A percentile compares a stretch with the other conserved stretches of the same genome.
These are phyloP conservation scores for Polypedilum pembai DNA, from an alignment of 1,140 invertebrate genomes.

Conservation along the genomic window DNA sequence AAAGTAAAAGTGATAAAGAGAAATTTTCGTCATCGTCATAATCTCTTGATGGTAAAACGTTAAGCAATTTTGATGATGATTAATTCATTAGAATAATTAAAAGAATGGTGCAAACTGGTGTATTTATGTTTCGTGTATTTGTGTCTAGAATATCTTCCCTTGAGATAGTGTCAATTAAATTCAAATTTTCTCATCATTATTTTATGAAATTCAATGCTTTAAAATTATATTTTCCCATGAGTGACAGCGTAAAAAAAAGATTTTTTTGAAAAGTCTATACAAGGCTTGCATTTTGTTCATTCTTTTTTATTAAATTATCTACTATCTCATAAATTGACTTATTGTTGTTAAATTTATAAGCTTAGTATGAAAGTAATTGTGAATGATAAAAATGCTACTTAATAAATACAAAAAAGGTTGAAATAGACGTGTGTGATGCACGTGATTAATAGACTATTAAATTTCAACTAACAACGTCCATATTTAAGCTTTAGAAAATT, in stretches of 20 bases:
- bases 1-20: conserved; percentile 33
- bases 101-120: background rate
- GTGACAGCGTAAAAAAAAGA: too few relatives aligned
- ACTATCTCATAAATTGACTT: background rate
- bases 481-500: background rate
- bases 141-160: background rate
- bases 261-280: too few relatives aligned
- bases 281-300: background rate
- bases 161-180: too few relatives aligned
- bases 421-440: background rate
- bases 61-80: background rate
- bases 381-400: too few relatives aligned
- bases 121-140: background rate
- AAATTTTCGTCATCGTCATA: conserved; percentile 26
- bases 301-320: background rate
- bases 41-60: background rate
- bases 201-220: too few relatives aligned
- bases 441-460: conserved; percentile 12
- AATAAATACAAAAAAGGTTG: too few relatives aligned
- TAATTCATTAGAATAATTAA: background rate
- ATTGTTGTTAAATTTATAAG: conserved; percentile 1
- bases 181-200: too few relatives aligned
- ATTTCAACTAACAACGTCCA: background rate
- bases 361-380: background rate
- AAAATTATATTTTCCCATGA: too few relatives aligned